Percentiles rank a stretch among this genome's conserved stretches.
phyloP scores from a whole-genome alignment of 2,113 vertebrate genomes.

The Lutjanus erythropterus region DNA sequence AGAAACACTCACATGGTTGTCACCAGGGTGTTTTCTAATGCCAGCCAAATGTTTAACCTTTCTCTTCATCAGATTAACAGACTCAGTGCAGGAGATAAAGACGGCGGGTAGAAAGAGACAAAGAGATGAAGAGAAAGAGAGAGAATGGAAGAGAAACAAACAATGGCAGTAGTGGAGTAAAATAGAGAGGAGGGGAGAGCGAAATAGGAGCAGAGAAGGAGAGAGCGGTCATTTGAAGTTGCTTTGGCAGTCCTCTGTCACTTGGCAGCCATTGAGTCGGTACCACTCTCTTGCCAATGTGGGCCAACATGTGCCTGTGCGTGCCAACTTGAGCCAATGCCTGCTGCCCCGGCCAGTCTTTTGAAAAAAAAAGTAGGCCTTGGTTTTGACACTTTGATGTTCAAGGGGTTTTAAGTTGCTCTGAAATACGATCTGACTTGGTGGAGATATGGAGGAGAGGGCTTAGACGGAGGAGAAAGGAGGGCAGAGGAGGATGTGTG shows the following conservation, averaged over 20 bases:
- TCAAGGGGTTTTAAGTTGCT: slow-evolving; percentile 57
- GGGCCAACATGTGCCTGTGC: slow-evolving; percentile 58
- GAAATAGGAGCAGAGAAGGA: slow-evolving; percentile 45
- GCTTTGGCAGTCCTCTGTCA: slow-evolving; percentile 74
- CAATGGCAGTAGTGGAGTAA: slow-evolving; percentile 10
- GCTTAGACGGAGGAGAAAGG: slow-evolving; percentile 20
- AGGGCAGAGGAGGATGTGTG: slow-evolving; percentile 11
- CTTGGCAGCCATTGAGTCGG: slow-evolving; percentile 68
- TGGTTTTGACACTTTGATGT: slow-evolving; percentile 65
- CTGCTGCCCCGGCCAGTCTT: slow-evolving; percentile 54
- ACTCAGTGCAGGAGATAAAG: slow-evolving; percentile 46
- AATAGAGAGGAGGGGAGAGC: slow-evolving; percentile 9
- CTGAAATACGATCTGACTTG: slow-evolving; percentile 54
- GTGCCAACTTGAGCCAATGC: slow-evolving; percentile 59
- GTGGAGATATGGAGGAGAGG: slow-evolving; percentile 46
- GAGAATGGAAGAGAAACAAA: slow-evolving; percentile 8
- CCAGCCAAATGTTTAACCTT: slow-evolving; percentile 74
- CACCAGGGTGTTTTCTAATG: slow-evolving; percentile 56
- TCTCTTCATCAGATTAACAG: slow-evolving; percentile 64
- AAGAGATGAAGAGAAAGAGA: slow-evolving; percentile 8
- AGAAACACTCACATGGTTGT: slow-evolving; percentile 43
- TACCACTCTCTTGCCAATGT: slow-evolving; percentile 50
- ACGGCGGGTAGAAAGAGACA: slow-evolving; percentile 20
- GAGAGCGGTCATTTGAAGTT: slow-evolving; percentile 75
- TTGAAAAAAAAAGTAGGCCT: slow-evolving; percentile 36